Evolutionary conservation across 2,113 vertebrate genomes (phyloP), one percentile per base, ranked within the genome.

Genomic region (Vidua macroura): DNA sequence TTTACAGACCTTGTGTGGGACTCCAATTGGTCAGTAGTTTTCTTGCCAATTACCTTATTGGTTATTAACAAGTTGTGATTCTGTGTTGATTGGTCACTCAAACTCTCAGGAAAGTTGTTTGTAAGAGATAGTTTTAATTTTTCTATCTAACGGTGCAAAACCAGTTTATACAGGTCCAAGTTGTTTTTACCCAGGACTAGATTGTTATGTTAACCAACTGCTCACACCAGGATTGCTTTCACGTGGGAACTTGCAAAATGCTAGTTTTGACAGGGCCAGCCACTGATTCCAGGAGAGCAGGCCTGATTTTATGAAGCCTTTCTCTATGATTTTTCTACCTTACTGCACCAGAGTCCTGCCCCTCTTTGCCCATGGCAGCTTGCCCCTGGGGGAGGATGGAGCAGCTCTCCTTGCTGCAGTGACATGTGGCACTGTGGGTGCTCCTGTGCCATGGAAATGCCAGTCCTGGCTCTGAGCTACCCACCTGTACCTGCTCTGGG

Each of bases 351-450:
- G 30, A 64, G 30, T 8, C 56, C 25, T 62, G 35, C 22, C 25
- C 23, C 78, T 55, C 53, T 49, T 30, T 19, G 22, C 62, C 59
- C 6, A 2, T 2, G 20, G 23, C 37, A 69, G 53, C 3, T 11
- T 18, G 16, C 2, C 60, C 18, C 74, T 10, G 1, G 3, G 56
- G 59, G 56, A 24, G 62, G 56, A 30, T 4, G 15, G 58, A 49
- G 41, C 74, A 60, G 80, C 81, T 62, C 48, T 25, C 41, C 69
- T 30, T 67, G 63, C 81, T 85, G 75, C 58, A 43, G 35, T 7
- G 62, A 25, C 12, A 0, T 2, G 19, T 21, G 52, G 15, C 39
- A 56, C 58, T 0, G 0, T 3, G 5, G 58, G 19, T 52, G 46
- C 19, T 78, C 72, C 52, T 25, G 56, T 53, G 64, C 93, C n/a